Base-by-base conservation (phyloP, 2,797 vertebrate genomes). In the Tapirus indicus region DNA sequence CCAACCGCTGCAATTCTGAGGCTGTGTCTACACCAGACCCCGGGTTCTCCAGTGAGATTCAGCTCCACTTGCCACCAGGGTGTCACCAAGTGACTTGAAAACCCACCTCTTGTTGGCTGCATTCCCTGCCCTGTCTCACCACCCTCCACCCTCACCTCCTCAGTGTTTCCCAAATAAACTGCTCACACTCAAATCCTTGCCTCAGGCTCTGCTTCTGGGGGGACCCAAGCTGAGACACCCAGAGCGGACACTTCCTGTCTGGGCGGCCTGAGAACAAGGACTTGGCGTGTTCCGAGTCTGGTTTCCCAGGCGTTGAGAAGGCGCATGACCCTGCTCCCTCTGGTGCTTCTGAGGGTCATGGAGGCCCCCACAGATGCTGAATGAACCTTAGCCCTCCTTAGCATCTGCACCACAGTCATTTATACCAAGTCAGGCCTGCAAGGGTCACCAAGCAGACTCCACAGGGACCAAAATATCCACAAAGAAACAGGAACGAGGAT, bases 291-390 rank as follows among this genome's bases (percentile, higher is more conserved):
- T 23, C 41, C 0, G 6, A 32, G 69, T 14, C 35, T 52, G 0
- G 32, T 66, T 47, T 78, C 47, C 18, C 23, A 5, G 10, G 23
- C 21, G 23, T 32, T 27, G 60, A 74, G 44, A 29, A 91, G 64
- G 44, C 0, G 0, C 29, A 9, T 9, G 44, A 25, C 1, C 38
- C 27, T 0, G 2, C 60, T 68, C 64, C 1, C 1, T 5, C 21
- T 0, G 0, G 1, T 64, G 71, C n/a, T 91, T 56, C 47, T 7
- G 52, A 82, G 60, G 44, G 47, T 21, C 60, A 20, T 6, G 2
- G 47, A 21, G 14, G 10, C 49, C 23, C 56, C n/a, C 5, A 2
- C 1, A 18, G 86, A 49, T 16, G n/a, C 54, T 18, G 11, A 23
- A 32, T n/a, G 27, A 77, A 69, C 9, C 25, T 49, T 0, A 62